These are phyloP conservation scores for Eubasilissa splendida DNA, from an alignment of 2,888 invertebrate genomes.

Conservation along the genomic window DNA sequence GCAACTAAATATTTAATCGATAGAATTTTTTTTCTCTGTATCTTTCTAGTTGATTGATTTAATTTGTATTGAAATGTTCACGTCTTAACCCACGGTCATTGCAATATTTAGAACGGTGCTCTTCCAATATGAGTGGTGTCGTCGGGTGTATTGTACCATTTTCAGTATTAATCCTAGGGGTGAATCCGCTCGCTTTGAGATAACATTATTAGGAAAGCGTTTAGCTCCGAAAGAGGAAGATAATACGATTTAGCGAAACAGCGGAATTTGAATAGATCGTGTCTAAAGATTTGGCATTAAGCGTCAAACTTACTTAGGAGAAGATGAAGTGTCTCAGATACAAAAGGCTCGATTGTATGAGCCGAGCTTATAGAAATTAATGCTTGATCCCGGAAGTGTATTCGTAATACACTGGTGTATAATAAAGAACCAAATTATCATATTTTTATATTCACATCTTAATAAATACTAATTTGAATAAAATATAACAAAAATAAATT, in stretches of 20 bases:
- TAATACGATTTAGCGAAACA: conserved; percentile 42
- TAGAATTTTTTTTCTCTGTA: no score
- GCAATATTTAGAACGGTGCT: no score
- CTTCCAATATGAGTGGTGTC: not conserved
- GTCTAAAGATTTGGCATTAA: conserved; percentile 27
- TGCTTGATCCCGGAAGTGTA: not conserved
- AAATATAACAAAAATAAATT: no score
- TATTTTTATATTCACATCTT: no score
- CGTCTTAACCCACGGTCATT: no score
- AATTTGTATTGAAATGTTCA: no score
- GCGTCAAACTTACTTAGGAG: conserved; percentile 24
- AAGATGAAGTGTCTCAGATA: not conserved
- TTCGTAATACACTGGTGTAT: no score
- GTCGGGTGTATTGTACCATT: not conserved
- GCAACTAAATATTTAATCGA: no score
- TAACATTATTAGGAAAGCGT: conserved; percentile 40
- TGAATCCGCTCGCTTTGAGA: conserved; percentile 22
- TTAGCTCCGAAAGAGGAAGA: conserved; percentile 37
- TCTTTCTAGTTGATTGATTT: no score
- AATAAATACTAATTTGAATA: no score
- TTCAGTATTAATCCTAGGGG: conserved; percentile 22
- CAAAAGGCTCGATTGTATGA: not conserved
- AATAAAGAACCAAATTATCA: no score
- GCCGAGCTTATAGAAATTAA: conserved; percentile 10
- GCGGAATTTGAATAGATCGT: conserved; percentile 43